Evolutionary conservation across 1,140 invertebrate genomes (phyloP), one percentile per base, ranked within the genome.

Genomic region (Chionoecetes opilio): DNA sequence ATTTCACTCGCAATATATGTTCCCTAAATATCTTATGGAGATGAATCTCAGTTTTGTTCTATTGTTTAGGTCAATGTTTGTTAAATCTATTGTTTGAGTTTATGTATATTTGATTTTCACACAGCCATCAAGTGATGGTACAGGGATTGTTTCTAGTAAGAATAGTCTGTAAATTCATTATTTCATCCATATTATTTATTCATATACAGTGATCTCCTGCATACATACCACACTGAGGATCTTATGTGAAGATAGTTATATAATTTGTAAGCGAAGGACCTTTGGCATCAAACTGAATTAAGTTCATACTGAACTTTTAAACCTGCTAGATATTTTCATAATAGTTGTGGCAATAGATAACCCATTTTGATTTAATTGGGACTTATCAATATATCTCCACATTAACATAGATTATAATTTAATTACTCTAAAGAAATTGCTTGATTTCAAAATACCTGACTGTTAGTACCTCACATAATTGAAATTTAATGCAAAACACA

Each of bases 21-120:
- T 75, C 2, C 21, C 21, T 75, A 75, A 75, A 75, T 21, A n/a
- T n/a, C n/a, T n/a, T 26, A 75, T 75, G 63, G 63, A 75, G 63
- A 75, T 75, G 63, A 75, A 75, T 75, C 63, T 75, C 63, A 75
- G n/a, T 75, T 5, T n/a, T n/a, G n/a, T n/a, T n/a, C n/a, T n/a
- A n/a, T n/a, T n/a, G n/a, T n/a, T n/a, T n/a, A n/a, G n/a, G n/a
- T n/a, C n/a, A n/a, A n/a, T n/a, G n/a, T n/a, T n/a, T n/a, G n/a
- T n/a, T n/a, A n/a, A 75, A n/a, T 9, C 26, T n/a, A n/a, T 75
- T 53, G n/a, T 75, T n/a, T 75, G 63, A n/a, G 21, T 17, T 75
- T 75, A 26, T 75, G 63, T 75, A 75, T 75, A 11, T n/a, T 26
- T 75, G 21, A n/a, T 75, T 75, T 75, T 75, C 63, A 75, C 8